Conservation (phyloP, 2,888 invertebrate genomes). For the Agrochola circellaris region DNA sequence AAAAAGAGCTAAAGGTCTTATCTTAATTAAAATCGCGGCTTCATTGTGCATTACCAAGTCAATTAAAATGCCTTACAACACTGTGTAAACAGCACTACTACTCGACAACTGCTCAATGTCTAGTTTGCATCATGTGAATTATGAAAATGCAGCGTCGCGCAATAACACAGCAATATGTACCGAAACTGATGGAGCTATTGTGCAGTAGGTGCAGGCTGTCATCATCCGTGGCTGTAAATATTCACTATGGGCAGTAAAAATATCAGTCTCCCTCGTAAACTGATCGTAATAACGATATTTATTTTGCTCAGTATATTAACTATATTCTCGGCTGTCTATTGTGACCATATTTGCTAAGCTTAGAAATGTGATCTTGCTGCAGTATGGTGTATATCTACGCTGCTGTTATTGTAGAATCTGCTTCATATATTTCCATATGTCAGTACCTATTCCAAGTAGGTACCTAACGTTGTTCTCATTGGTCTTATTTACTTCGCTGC, state of each 20-base stretch:
- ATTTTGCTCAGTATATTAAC: not conserved
- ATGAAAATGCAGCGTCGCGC: constrained; percentile 50
- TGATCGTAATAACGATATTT: not conserved
- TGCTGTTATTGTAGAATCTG: not conserved
- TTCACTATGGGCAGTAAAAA: not conserved
- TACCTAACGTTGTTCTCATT: not conserved
- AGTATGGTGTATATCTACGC: not conserved
- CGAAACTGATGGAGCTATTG: constrained; percentile 36
- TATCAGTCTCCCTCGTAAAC: constrained; percentile 5
- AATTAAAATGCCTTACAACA: constrained; percentile 43
- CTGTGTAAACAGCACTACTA: constrained; percentile 7
- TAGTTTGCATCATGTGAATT: constrained; percentile 55
- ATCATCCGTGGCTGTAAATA: constrained; percentile 7
- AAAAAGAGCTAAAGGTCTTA: constrained; percentile 23
- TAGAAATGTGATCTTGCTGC: not conserved
- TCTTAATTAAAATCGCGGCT: constrained; percentile 48
- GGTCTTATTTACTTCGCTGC: not conserved
- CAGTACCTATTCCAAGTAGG: too few species aligned
- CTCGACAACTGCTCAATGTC: constrained; percentile 46
- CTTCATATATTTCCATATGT: not conserved
- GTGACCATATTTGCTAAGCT: not conserved
- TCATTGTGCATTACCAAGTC: constrained; percentile 39
- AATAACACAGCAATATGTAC: constrained; percentile 25
- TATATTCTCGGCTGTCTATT: not conserved
- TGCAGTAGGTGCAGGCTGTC: constrained; percentile 26